These are phyloP conservation scores for Coracopsis vasa DNA, from an alignment of 2,113 vertebrate genomes.

Conservation along the genomic window DNA sequence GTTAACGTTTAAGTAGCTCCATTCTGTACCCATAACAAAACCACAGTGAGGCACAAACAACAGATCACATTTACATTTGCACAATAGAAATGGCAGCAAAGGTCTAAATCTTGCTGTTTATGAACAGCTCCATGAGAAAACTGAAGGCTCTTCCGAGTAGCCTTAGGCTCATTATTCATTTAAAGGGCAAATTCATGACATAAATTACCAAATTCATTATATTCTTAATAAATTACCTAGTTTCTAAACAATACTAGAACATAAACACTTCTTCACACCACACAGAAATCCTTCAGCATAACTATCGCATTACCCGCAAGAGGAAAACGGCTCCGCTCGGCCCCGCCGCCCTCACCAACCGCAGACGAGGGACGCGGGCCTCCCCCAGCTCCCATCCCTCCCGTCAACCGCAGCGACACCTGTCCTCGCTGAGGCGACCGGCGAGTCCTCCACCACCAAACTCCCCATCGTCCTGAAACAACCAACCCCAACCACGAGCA, in stretches of 20 bases:
- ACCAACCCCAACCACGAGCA: background rate
- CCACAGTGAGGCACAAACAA: background rate
- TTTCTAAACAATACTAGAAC: background rate
- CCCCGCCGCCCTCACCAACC: background rate
- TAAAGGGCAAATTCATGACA: background rate
- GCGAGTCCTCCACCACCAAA: background rate
- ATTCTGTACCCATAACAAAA: background rate
- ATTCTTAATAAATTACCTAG: background rate
- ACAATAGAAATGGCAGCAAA: rapidly evolving
- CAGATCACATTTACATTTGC: rapidly evolving
- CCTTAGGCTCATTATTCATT: rapidly evolving
- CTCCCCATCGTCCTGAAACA: background rate
- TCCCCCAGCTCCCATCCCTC: background rate
- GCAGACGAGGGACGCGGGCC: too few relatives aligned
- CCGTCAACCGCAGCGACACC: background rate
- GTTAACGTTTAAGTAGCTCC: background rate
- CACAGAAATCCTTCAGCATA: background rate
- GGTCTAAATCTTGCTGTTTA: rapidly evolving
- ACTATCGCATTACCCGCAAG: rapidly evolving
- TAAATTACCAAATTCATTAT: background rate
- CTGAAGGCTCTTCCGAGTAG: rapidly evolving
- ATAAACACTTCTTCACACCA: too few relatives aligned
- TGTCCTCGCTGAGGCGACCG: background rate
- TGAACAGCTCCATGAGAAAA: background rate
- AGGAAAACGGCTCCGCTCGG: background rate